phyloP scores from a whole-genome alignment of 2,113 vertebrate genomes.

The Microcebus murinus region DNA sequence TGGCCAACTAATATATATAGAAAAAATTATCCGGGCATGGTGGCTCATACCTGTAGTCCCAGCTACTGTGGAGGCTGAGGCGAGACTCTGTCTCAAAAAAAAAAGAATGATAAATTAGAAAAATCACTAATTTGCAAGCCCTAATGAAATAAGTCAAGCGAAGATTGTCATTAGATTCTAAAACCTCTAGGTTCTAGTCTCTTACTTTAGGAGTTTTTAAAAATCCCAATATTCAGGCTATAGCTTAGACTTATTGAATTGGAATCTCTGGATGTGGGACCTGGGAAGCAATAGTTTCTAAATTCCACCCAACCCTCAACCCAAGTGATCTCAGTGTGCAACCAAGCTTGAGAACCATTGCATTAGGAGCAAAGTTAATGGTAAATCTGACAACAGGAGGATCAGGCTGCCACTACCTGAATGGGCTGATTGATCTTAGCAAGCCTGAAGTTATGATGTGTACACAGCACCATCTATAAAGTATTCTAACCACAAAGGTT shows the following conservation, averaged over 20 bases:
- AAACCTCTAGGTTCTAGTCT: neutral
- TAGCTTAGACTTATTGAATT: neutral
- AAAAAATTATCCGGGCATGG: too few species aligned
- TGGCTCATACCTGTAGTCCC: too few species aligned
- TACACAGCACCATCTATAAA: neutral
- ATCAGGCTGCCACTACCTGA: neutral
- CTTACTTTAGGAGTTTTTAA: neutral
- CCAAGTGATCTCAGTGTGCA: neutral
- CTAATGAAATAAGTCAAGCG: constrained; percentile 21
- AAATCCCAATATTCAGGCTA: neutral
- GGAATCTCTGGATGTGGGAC: neutral
- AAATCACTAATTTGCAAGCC: neutral
- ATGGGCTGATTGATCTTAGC: neutral
- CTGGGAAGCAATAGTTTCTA: neutral
- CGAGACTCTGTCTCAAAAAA: too few species aligned
- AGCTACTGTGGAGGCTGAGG: too few species aligned
- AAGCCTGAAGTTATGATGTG: neutral
- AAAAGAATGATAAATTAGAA: neutral
- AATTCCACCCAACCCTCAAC: neutral
- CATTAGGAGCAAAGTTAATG: neutral
- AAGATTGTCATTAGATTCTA: neutral
- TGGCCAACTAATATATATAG: too few species aligned
- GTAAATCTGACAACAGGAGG: neutral
- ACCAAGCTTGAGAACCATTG: neutral
- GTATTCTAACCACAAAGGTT: neutral